phyloP scores from a whole-genome alignment of 1,140 invertebrate species.

The Aphidius gifuensis region DNA sequence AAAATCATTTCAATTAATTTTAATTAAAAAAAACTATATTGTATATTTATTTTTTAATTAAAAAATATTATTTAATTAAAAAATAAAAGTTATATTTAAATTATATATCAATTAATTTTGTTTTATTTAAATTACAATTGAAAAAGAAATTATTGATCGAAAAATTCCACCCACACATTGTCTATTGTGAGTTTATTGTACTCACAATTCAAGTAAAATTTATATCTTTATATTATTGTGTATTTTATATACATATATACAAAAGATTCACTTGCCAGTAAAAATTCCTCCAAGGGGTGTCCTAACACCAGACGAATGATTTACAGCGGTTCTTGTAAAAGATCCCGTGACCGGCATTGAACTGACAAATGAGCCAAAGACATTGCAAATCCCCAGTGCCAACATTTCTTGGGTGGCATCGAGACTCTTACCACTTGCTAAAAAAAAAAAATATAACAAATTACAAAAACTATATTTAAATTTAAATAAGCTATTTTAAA shows the following conservation, averaged over 20 bases:
- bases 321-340: constrained; percentile 69
- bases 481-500: not conserved
- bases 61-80: too few relatives aligned
- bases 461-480: not conserved
- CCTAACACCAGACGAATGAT: constrained; percentile 68
- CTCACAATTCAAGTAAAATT: too few relatives aligned
- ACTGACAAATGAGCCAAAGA: constrained; percentile 67
- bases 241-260: not conserved
- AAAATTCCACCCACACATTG: too few relatives aligned
- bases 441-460: constrained; percentile 25
- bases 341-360: constrained; percentile 72
- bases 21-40: too few relatives aligned
- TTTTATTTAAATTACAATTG: too few relatives aligned
- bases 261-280: constrained; percentile 45
- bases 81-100: too few relatives aligned
- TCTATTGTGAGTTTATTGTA: too few relatives aligned
- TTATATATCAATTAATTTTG: too few relatives aligned
- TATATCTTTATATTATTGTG: too few relatives aligned
- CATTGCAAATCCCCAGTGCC: constrained; percentile 64
- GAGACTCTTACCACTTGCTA: constrained; percentile 56
- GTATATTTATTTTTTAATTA: too few relatives aligned
- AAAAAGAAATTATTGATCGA: too few relatives aligned
- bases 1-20: too few relatives aligned
- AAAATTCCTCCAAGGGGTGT: constrained; percentile 67
- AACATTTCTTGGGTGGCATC: constrained; percentile 66